Base-by-base conservation (phyloP, 2,888 invertebrate species). In the Pharmacophagus antenor region DNA sequence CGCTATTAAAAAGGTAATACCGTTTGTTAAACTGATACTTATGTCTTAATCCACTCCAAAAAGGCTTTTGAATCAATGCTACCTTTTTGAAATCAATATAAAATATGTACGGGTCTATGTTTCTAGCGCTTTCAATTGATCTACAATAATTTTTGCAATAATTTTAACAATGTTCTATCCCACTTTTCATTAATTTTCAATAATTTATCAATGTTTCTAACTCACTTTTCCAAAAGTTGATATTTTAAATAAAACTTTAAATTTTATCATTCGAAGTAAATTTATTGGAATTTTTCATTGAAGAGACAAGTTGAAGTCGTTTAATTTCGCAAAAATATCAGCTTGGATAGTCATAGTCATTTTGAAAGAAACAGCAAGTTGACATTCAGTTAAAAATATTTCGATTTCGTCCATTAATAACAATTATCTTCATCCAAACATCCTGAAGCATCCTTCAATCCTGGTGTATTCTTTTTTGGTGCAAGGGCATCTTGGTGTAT, bases 1-100 rank as follows among this genome's bases (percentile, higher is more conserved):
- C 60, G 67, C 82, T 57, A 79, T 88, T 41, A 83, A 78, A 66
- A 91, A 86, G 87, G 91, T 85, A 80, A 68, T 63, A 15, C 7
- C 15, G 3, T 31, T 37, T 37, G 4, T 37, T 15, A 37, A 37
- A 2, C 15, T 37, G 2, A 37, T 37, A 15, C 31, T 12, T 31
- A n/a, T n/a, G n/a, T n/a, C 27, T 27, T 27, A 10, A 54, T 2
- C 66, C n/a, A 20, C 15, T 66, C 31, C 68, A 67, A 48, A 56
- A 67, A 1, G 68, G 52, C 27, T 27, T 27, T 27, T 27, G 27
- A 27, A 27, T 27, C 27, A 5, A 27, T 7, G 10, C 10, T 7
- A 7, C 10, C 10, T 27, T 27, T 27, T 7, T 5, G 27, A 27
- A 27, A 27, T 27, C 27, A 27, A 27, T 27, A 27, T 27, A 27